Percentiles rank a stretch among this genome's conserved stretches.
phyloP scores from a whole-genome alignment of 2,113 vertebrate species.

The Pomatorhinus ruficollis region DNA sequence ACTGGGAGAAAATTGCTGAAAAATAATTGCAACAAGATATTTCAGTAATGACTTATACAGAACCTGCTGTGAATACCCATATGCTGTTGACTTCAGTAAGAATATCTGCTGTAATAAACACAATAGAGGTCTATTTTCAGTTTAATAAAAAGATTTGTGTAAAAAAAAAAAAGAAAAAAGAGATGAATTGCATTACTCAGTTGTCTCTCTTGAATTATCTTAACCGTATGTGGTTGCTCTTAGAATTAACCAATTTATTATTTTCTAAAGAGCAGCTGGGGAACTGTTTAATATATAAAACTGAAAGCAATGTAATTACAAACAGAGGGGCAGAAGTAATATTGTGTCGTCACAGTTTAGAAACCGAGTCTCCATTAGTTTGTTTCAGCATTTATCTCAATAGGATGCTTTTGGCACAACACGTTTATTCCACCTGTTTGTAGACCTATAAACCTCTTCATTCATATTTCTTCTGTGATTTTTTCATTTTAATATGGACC shows the following conservation, averaged over 20 bases:
- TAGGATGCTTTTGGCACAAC: not conserved
- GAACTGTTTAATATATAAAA: conserved; percentile 30
- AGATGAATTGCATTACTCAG: conserved; percentile 9
- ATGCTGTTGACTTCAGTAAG: conserved; percentile 22
- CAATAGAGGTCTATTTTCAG: conserved; percentile 4
- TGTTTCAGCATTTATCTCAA: conserved; percentile 2
- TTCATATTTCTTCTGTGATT: not conserved
- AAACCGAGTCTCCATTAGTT: conserved; percentile 17
- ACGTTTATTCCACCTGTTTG: not conserved
- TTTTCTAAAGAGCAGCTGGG: conserved; percentile 63
- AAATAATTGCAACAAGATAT: conserved; percentile 40
- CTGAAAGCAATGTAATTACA: conserved; percentile 54
- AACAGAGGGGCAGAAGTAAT: conserved; percentile 31
- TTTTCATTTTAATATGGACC: not conserved
- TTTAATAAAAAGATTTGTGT: conserved; percentile 47
- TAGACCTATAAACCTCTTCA: not conserved
- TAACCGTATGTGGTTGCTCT: conserved; percentile 46
- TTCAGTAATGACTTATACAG: conserved; percentile 20
- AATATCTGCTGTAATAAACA: conserved; percentile 42
- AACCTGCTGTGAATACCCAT: conserved; percentile 19
- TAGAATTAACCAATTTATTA: conserved; percentile 70
- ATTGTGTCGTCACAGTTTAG: conserved; percentile 29
- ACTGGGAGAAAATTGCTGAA: conserved; percentile 34
- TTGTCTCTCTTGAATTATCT: conserved; percentile 55
- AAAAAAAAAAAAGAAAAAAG: not conserved